These are phyloP conservation scores for Sphenodon punctatus DNA, from an alignment of 2,797 vertebrate species.

Conservation along the genomic window DNA sequence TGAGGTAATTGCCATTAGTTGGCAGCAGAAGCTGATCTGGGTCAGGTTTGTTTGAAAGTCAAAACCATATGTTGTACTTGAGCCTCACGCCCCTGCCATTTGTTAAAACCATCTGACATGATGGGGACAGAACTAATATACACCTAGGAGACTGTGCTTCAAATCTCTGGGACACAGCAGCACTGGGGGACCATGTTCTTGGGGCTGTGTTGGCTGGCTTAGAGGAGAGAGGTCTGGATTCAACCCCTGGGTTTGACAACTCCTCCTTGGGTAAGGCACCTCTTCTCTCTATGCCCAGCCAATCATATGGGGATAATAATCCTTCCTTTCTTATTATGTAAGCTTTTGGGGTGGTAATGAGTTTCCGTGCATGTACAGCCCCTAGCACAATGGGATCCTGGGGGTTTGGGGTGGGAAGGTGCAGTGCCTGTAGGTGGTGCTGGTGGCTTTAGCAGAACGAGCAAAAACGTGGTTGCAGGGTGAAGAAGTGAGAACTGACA, in stretches of 20 bases:
- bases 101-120: neutral
- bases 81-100: neutral
- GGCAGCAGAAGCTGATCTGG: conserved; percentile 49
- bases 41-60: conserved; percentile 64
- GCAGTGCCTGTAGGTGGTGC: neutral
- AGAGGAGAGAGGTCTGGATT: neutral
- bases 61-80: conserved; percentile 33
- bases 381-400: neutral
- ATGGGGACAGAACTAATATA: neutral
- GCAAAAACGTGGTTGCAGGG: too few relatives aligned
- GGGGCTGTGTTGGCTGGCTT: neutral
- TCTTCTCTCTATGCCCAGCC: too few relatives aligned
- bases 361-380: neutral
- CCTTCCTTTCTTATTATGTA: too few relatives aligned
- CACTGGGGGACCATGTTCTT: too few relatives aligned
- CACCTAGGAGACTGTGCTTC: neutral
- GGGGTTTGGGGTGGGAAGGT: accelerated
- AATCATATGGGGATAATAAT: too few relatives aligned
- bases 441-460: neutral
- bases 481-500: too few relatives aligned
- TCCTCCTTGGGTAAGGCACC: too few relatives aligned
- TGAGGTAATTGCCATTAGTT: conserved; percentile 43
- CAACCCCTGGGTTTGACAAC: too few relatives aligned
- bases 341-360: too few relatives aligned
- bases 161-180: neutral